Evolutionary conservation across 2,113 vertebrate genomes (phyloP), one percentile per base, ranked within the genome.

Genomic region (Neolamprologus toae): DNA sequence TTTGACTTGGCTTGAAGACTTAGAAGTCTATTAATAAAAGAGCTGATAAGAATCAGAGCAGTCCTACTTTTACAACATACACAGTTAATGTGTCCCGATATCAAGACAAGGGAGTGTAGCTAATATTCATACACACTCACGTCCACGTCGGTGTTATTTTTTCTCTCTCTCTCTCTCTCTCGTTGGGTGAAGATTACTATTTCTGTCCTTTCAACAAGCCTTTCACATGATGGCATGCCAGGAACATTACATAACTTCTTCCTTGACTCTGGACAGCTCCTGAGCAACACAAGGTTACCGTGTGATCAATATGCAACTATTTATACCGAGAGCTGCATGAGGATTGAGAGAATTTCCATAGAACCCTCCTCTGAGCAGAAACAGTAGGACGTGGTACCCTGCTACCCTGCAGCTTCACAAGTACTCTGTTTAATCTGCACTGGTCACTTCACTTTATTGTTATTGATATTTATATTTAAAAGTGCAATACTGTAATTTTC

Each of bases 1-100:
- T 95, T 96, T 96, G 86, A 87, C 85, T 96, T 96, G 96, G 94
- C 96, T 87, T n/a, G 37, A 53, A 83, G 9, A 80, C 68, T n/a
- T 51, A 88, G 88, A 86, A 66, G 17, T 88, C 71, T 87, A 85
- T 84, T 89, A 82, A 90, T 92, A 85, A 86, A 78, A 78, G 84
- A 78, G 84, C 51, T 87, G 94, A 96, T 95, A 84, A 86, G 83
- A 90, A 93, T 86, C 86, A 66, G 80, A 86, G 84, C 45, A 85
- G 86, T 92, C 73, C 86, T n/a, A 85, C 55, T 42, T 51, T 81
- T 59, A 89, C 35, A 80, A 68, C 53, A 86, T 63, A 86, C 76
- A 31, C 59, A 81, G 59, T 49, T 40, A 61, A 26, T 47, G 55
- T 54, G 68, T 31, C 54, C 59, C 40, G 8, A 79, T 61, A 81